Conservation (phyloP, 1,140 invertebrate species). For the Magallana gigas region DNA sequence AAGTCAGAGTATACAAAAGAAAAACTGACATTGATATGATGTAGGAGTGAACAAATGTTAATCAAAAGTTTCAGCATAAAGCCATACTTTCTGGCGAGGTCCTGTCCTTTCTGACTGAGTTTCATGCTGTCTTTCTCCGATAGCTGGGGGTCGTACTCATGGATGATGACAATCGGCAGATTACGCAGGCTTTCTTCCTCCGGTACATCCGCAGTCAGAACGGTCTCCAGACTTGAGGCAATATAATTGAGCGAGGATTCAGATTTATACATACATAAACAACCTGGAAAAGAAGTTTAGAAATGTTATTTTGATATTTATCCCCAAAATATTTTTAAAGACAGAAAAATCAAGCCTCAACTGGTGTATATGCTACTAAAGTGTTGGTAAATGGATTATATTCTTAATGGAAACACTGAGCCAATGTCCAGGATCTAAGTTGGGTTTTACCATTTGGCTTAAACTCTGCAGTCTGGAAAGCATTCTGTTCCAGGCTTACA, state of each 20-base stretch:
- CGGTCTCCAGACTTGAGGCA: conserved; percentile 93
- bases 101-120: conserved; percentile 93
- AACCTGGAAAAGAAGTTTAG: conserved; percentile 75
- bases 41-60: no score
- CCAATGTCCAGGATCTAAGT: no score
- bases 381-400: no score
- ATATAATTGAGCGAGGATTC: conserved; percentile 83
- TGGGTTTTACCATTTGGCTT: conserved; percentile 85
- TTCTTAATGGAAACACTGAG: no score
- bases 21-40: no score
- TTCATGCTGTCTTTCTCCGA: conserved; percentile 90
- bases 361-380: no score
- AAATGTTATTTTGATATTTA: no score
- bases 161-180: conserved; percentile 93
- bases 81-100: conserved; percentile 89
- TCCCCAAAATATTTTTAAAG: no score
- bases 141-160: conserved; percentile 90
- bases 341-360: no score
- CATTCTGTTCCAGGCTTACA: conserved; percentile 88
- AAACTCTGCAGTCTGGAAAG: conserved; percentile 87
- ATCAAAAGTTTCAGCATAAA: no score
- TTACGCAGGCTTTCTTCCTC: conserved; percentile 89
- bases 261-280: conserved; percentile 87
- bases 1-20: no score
- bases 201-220: conserved; percentile 92